Evolutionary conservation across 2,113 vertebrate species (phyloP), one percentile per base, ranked within the genome.

Genomic region (Echinops telfairi): DNA sequence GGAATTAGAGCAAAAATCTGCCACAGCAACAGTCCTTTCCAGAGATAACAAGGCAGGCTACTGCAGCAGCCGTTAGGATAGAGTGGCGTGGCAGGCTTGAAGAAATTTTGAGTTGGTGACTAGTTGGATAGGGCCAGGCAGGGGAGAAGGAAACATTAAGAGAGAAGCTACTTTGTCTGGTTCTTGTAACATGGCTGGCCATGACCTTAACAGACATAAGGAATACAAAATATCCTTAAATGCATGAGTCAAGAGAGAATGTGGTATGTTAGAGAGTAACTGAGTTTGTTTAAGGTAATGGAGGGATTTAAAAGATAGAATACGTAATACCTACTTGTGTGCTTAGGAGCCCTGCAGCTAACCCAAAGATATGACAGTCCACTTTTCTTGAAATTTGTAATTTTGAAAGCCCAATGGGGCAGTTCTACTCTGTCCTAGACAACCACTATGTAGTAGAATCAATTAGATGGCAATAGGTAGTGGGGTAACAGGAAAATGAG

Each of bases 1-100:
- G 4, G 31, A 86, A 76, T 77, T 75, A 93, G 27, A 90, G 23
- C n/a, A 81, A 81, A 88, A 83, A 36, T 47, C 43, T 76, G 8
- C 22, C 36, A 7, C 76, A 58, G 11, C 14, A 31, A 73, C 2
- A 29, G 58, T 33, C 27, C 17, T 76, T 90, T 9, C 33, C 16
- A 43, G 38, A 90, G 66, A 22, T n/a, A 71, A 78, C 29, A n/a
- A 58, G 53, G 64, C 66, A 66, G 82, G n/a, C 62, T 23, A 60
- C 60, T 6, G 29, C 80, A 58, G 36, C 4, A 19, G 3, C 58
- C 31, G 1, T 40, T 22, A 7, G 36, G 38, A 53, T 19, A 1
- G 47, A 83, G 3, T 62, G 4, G 86, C 88, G 33, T 11, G 68
- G 60, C 22, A 83, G 2, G 23, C 53, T 71, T 33, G n/a, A 77